Base-by-base conservation (phyloP, 1,140 invertebrate species). In the Ericerus pela region DNA sequence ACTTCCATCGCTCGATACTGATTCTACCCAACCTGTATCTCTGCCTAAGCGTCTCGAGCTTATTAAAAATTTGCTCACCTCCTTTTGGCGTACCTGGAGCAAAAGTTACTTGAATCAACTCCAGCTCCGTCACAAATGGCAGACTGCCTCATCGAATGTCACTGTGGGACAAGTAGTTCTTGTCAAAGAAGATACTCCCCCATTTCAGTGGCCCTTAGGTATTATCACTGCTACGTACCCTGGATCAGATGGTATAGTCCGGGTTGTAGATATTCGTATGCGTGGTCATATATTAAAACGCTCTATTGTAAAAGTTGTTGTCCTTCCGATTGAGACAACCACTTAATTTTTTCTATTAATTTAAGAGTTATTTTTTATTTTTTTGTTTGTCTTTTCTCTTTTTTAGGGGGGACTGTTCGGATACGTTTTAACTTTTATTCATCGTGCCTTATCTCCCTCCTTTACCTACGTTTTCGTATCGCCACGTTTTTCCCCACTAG, bases 11-110 rank as follows among this genome's bases (percentile, higher is more conserved):
- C 28, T 28, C n/a, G 27, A 53, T 55, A 20, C 33, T 31, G 3
- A 24, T 10, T 38, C 57, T 11, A 36, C 56, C n/a, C 36, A 38
- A 14, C 53, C 54, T 52, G 30, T 47, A 22, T 60, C 58, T 54
- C 59, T 61, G 20, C 53, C 60, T 11, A 54, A 54, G 3, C 18
- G 55, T 20, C 62, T 33, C 43, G 58, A 63, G 51, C 37, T 52
- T 4, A 18, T 62, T 14, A 58, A 66, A 43, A 22, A 53, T 11
- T 24, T 64, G 11, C 16, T 53, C 6, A 51, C 61, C 22, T 54
- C 61, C 14, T 65, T 65, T 52, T 67, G 64, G 64, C 54, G 55
- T 27, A 55, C 60, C n/a, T 66, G 65, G 65, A 22, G 18, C 1
- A 30, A 51, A 16, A 64, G 67, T 36, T 66, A 66, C 41, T n/a